A percentile compares a stretch with the other conserved stretches of the same genome.
Evolutionary conservation across 2,888 invertebrate species (phyloP).

Genomic region (Lagria hirta): DNA sequence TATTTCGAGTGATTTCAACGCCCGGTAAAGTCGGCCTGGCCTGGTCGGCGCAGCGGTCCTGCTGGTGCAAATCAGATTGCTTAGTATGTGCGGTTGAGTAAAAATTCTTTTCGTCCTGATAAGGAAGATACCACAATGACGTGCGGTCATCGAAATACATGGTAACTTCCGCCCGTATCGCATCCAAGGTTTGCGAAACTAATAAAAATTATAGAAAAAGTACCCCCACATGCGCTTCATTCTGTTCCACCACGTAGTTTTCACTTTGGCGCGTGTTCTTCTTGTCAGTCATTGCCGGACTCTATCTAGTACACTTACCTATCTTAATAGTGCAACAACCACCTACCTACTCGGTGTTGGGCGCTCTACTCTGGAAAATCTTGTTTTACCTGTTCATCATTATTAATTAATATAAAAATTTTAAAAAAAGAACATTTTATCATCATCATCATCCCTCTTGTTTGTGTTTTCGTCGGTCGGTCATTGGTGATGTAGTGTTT

Average conservation of each 20-base stretch:
- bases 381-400: conserved; percentile 54
- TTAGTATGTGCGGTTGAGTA: conserved; percentile 18
- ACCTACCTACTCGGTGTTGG: conserved; percentile 39
- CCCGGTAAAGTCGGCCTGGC: no score
- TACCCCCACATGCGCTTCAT: conserved; percentile 20
- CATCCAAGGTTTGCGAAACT: conserved; percentile 15
- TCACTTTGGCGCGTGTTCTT: conserved; percentile 21
- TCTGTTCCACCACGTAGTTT: conserved; percentile 11
- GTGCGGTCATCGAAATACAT: conserved; percentile 13
- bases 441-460: conserved; percentile 32
- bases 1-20: conserved; percentile 15
- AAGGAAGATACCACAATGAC: conserved; percentile 8
- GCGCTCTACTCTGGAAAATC: conserved; percentile 48
- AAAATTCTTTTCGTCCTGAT: conserved; percentile 16
- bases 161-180: conserved; percentile 25
- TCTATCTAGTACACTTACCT: no score
- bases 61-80: conserved; percentile 9
- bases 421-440: no score
- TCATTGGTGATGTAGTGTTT: background rate
- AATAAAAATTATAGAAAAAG: conserved; percentile 6
- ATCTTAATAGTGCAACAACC: no score
- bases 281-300: conserved; percentile 9
- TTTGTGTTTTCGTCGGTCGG: conserved; percentile 3
- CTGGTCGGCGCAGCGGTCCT: no score
- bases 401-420: no score